Base-by-base conservation (phyloP, 2,113 vertebrate genomes). In the Notarius lentiginosus region DNA sequence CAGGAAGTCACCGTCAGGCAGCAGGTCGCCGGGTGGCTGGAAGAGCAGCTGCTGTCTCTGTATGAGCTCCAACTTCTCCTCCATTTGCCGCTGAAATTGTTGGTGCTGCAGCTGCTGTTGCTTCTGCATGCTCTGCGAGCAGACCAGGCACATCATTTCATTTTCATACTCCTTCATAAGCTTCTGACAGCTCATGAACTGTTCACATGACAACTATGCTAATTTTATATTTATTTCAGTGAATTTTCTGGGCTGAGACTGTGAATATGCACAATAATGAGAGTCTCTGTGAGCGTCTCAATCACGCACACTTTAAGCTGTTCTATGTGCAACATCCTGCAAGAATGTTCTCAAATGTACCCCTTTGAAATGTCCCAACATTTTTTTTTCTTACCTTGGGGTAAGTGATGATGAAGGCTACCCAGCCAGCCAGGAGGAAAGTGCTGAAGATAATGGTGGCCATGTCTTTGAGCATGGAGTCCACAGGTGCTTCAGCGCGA, bases 401-500 rank as follows among this genome's bases (percentile, higher is more conserved):
- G 87, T 99, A 99, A n/a, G 96, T 96, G 92, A 99, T 98, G 91
- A 99, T 95, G 92, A 99, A 99, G 82, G 97, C 98, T 88, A 98
- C 94, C 98, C 98, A 99, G 89, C 98, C 97, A 11, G 99, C 95
- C 81, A 99, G 93, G 11, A 99, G 96, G 92, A 99, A 98, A 0
- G 97, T 99, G 89, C 97, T 97, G 90, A 99, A 96, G 91, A 99
- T 97, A 91, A 99, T 96, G 0, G 97, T 99, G 92, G 98, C 98
- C 94, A 99, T 95, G 91, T 99, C 98, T 91, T 99, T 99, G 75
- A 99, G 92, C 94, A 99, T 95, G 49, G 97, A 96, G 93, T 99
- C 98, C 90, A 99, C 94, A 0, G 97, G 96, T 82, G 97, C 96
- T 94, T 99, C 97, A 0, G 94, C 89, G 10, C 93, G 95, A 22